Base-by-base conservation (phyloP, 2,888 invertebrate genomes). In the Leptopilina drosophilae region DNA sequence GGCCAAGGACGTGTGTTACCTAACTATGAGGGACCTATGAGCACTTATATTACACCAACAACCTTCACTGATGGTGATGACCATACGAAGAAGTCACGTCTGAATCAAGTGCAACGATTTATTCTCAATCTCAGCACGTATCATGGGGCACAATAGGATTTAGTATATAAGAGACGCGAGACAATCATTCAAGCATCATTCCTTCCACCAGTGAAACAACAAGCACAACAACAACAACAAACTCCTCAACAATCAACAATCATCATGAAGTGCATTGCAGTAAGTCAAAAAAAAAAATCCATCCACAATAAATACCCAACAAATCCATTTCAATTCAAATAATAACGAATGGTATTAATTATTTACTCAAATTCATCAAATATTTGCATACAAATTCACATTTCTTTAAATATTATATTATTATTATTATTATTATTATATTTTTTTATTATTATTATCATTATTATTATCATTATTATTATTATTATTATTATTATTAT, bases 251-350 rank as follows among this genome's bases (percentile, higher is more conserved):
- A 82, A 42, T 64, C 80, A 73, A 80, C 62, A 46, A 84, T 84
- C 88, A 87, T 85, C 87, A 90, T 90, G 90, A 90, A 90, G 87
- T 89, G 87, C 87, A 85, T 90, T 86, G 87, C 84, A 77, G 89
- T 89, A 84, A 88, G 89, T 89, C 89, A 76, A 66, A 4, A 11
- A 49, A 11, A 49, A 49, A 49, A 49, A 49, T 42, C 7, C 1
- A 42, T 42, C 42, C 42, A 49, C 9, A 49, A 49, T 11, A 49
- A 49, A 49, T 12, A 49, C 2, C 7, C 8, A 42, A 42, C 42
- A 42, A 42, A 8, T 8, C 1, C 8, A 42, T 7, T 42, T 7
- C 3, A 42, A 33, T 33, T 33, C 3, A 33, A 33, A 33, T 33
- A 33, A 33, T 20, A 20, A 20, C 20, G 20, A 20, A 20, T 20